Evolutionary conservation across 30 jellyfish, hydroid and myxozoan species (phyloP), one percentile per base, ranked within the genome.

Genomic region (Morbakka virulenta): DNA sequence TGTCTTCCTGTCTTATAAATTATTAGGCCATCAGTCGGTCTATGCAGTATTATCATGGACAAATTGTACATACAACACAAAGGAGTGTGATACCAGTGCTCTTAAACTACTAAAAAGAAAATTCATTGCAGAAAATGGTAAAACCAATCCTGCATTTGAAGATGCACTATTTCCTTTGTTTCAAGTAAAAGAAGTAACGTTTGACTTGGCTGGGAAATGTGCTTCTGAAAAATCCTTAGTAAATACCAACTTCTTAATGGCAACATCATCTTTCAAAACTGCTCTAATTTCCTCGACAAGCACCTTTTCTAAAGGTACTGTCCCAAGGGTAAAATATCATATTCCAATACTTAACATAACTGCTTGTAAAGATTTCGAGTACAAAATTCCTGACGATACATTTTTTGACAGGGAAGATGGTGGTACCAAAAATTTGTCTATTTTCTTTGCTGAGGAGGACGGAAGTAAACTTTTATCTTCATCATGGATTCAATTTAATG

Each of bases 401-500:
- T 91, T 91, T 53, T 91, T 52, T 69, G 96, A 85, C 50, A 62
- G 34, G 14, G 98, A 85, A 32, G 98, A 84, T 49, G 98, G 98
- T 28, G 72, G 62, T 29, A 85, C 96, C 6, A 11, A 77, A 0
- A 84, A 74, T 41, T 48, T 91, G 17, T 57, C 80, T 1, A 65
- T 89, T 28, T 1, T 34, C 3, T 28, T 87, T 12, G 62, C 0
- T 4, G 22, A 68, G 20, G 75, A 64, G 6, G 67, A 67, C 52
- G 74, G 82, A n/a, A 29, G 27, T n/a, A 36, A 28, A 9, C 74
- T 84, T 1, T 35, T 27, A 1, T 29, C 28, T 4, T 13, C 34
- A 17, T 51, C 76, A 9, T 84, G 95, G 95, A 32, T 84, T 22
- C 88, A 66, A 0, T 74, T 50, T 35, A 61, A 74, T 50, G 35